Conservation (phyloP, 2,113 vertebrate genomes). For the Pluvialis apricaria region DNA sequence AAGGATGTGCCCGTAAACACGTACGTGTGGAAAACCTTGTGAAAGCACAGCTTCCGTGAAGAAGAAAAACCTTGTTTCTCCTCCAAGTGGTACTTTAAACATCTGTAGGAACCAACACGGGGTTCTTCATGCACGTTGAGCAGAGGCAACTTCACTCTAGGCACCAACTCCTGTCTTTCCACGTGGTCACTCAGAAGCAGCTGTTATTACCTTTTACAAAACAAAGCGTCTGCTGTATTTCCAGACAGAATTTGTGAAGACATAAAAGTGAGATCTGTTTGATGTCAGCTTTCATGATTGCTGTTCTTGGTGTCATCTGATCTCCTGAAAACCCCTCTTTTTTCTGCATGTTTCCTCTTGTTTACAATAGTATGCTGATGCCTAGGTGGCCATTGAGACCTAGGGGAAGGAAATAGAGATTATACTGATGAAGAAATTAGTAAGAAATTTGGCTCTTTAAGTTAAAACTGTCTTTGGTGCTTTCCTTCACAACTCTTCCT, state of each 20-base stretch:
- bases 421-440: background rate
- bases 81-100: background rate
- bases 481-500: background rate
- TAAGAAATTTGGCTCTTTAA: background rate
- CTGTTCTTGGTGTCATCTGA: background rate
- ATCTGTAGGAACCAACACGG: fast-evolving
- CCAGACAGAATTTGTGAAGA: background rate
- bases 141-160: background rate
- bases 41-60: background rate
- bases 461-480: background rate
- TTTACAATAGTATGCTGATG: background rate
- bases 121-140: fast-evolving
- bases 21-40: background rate
- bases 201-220: background rate
- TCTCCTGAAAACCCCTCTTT: background rate
- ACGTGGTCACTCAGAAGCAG: background rate
- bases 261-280: background rate
- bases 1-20: background rate
- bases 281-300: background rate
- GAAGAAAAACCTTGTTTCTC: background rate
- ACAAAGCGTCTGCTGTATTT: background rate
- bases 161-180: background rate
- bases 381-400: background rate
- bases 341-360: background rate
- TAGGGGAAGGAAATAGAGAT: background rate